Evolutionary conservation across 2,888 invertebrate species (phyloP), one percentile per base, ranked within the genome.

Genomic region (Habrosyne pyritoides): DNA sequence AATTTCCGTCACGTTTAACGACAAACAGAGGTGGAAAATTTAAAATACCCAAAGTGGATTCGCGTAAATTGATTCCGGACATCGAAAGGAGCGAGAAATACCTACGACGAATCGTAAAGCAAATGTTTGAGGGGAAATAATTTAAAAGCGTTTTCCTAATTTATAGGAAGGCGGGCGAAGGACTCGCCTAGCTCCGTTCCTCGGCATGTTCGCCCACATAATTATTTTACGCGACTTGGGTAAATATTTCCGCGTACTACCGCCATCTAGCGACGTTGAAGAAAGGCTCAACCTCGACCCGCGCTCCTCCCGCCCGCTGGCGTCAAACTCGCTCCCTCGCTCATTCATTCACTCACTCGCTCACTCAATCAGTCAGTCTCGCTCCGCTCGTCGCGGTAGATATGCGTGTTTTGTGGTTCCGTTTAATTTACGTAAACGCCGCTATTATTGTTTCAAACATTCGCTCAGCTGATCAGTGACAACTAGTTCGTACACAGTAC

Each of bases 401-500:
- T 2, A 60, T 54, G 76, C 75, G 86, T 60, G 65, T 72, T 10
- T 53, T 10, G 21, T 12, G 6, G 24, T 10, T 33, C 26, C 55
- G 28, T 54, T 58, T 28, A 30, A 60, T 75, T 77, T 75, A 76
- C 79, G 80, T 78, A 79, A 81, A 81, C 78, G 73, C 72, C 84
- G 87, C 78, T 86, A 81, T 77, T 81, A 86, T 89, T 90, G 87
- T 89, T 87, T 79, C 75, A 84, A 87, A 89, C 87, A 86, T 78
- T 79, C 86, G 83, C 87, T 82, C 91, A 91, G 91, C 90, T 92
- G 90, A 86, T 90, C 82, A 74, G 81, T 87, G 84, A 83, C 81
- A 83, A 79, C 77, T 79, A 79, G 67, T 73, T 76, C 54, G 53
- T 63, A 52, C 53, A 58, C 61, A 53, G 58, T 59, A 50, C 56